phyloP scores from a whole-genome alignment of 2,113 vertebrate genomes.

The Heterocephalus glaber region DNA sequence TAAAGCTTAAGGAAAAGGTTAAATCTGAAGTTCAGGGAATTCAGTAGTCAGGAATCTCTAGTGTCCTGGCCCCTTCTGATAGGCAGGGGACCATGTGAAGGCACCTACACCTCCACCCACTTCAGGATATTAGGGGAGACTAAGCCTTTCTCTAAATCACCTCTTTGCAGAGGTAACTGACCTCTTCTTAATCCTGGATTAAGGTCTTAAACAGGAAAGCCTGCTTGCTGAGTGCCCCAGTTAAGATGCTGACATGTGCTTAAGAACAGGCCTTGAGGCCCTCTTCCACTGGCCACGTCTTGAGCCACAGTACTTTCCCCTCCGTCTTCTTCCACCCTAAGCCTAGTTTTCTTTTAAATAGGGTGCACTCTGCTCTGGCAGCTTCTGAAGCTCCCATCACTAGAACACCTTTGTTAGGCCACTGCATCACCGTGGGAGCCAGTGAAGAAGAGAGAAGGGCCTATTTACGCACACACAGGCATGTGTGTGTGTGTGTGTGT shows the following conservation, averaged over 20 bases:
- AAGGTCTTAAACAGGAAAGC: slow-evolving; percentile 84
- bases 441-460: background rate
- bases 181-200: slow-evolving; percentile 88
- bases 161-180: slow-evolving; percentile 83
- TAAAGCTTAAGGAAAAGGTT: background rate
- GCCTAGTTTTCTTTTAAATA: background rate
- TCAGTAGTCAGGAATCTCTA: background rate
- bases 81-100: background rate
- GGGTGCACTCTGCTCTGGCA: background rate
- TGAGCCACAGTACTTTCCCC: background rate
- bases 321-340: slow-evolving; percentile 54
- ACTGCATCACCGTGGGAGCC: background rate
- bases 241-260: slow-evolving; percentile 84
- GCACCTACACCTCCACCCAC: background rate
- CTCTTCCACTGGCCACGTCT: slow-evolving; percentile 21
- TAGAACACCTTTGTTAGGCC: background rate
- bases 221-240: slow-evolving; percentile 82
- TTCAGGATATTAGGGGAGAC: slow-evolving; percentile 77
- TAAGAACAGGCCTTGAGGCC: slow-evolving; percentile 47
- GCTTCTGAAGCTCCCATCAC: background rate
- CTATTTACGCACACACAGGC: background rate
- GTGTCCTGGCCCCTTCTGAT: too few relatives aligned
- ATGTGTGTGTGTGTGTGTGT: background rate
- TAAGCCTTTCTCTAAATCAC: slow-evolving; percentile 80
- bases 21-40: background rate